A percentile compares a stretch with the other conserved stretches of the same genome.
phyloP scores from a whole-genome alignment of 2,113 vertebrate species.

The Phaethornis superciliosus region DNA sequence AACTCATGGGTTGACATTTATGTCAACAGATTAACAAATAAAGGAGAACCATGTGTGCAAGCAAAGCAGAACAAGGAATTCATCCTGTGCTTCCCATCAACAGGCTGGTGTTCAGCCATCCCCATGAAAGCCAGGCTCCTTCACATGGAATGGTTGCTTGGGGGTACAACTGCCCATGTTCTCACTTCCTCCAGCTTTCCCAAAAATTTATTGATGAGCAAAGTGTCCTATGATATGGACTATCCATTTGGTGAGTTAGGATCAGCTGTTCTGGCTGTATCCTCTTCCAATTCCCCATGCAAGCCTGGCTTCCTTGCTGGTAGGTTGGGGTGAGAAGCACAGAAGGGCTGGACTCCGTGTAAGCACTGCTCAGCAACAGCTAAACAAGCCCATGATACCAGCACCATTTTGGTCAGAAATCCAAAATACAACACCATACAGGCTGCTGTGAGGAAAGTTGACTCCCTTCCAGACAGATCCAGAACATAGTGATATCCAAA shows the following conservation, averaged over 20 bases:
- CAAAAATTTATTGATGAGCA: not conserved
- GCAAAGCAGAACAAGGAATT: not conserved
- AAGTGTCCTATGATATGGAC: too few relatives aligned
- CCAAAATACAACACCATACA: not conserved
- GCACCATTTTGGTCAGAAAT: not conserved
- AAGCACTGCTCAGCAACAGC: not conserved
- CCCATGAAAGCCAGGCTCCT: not conserved
- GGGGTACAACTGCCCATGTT: not conserved
- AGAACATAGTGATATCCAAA: not conserved
- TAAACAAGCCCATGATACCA: not conserved
- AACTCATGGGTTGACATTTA: not conserved
- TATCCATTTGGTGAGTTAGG: not conserved
- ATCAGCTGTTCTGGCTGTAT: not conserved
- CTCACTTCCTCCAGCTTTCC: not conserved
- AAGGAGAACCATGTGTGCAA: rapidly evolving
- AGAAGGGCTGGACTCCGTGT: not conserved
- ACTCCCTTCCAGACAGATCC: not conserved
- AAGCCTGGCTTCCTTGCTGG: rapidly evolving
- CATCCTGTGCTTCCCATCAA: rapidly evolving
- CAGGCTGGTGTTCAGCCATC: not conserved
- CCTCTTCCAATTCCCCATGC: not conserved
- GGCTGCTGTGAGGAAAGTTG: not conserved
- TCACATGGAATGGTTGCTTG: rapidly evolving
- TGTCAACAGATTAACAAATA: not conserved
- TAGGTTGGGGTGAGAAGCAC: not conserved